phyloP scores from a whole-genome alignment of 2,113 vertebrate genomes.

The Plotosus lineatus region DNA sequence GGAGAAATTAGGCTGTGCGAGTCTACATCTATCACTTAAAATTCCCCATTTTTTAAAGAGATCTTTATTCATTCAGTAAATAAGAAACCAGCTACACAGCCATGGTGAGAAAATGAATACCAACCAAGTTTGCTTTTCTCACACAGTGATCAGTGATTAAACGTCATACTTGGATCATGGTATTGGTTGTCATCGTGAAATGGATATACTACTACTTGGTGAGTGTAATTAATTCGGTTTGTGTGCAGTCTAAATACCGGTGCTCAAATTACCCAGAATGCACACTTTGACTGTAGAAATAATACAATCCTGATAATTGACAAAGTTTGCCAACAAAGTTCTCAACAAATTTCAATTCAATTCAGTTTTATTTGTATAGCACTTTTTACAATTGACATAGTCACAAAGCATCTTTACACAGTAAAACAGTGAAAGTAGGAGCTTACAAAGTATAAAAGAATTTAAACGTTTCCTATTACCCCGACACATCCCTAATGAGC shows the following conservation, averaged over 20 bases:
- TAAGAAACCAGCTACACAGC: neutral
- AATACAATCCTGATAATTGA: neutral
- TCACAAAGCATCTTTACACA: too few species aligned
- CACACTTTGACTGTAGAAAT: neutral
- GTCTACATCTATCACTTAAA: neutral
- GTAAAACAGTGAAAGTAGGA: too few species aligned
- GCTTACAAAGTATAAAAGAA: too few species aligned
- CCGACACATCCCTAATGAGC: too few species aligned
- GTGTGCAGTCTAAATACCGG: neutral
- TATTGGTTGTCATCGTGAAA: neutral
- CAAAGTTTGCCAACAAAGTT: neutral
- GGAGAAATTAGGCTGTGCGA: neutral
- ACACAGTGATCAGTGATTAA: neutral
- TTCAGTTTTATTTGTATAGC: too few species aligned
- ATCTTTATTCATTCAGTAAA: neutral
- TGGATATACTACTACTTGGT: neutral
- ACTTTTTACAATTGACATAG: too few species aligned
- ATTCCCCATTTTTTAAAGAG: neutral
- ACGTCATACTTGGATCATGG: neutral
- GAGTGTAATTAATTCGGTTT: neutral
- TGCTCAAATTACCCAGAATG: neutral
- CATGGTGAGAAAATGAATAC: neutral
- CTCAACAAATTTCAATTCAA: neutral
- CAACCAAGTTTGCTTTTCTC: neutral
- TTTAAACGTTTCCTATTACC: too few species aligned